Conservation (phyloP, 2,888 invertebrate species). For the Tetheella fluctuosa region DNA sequence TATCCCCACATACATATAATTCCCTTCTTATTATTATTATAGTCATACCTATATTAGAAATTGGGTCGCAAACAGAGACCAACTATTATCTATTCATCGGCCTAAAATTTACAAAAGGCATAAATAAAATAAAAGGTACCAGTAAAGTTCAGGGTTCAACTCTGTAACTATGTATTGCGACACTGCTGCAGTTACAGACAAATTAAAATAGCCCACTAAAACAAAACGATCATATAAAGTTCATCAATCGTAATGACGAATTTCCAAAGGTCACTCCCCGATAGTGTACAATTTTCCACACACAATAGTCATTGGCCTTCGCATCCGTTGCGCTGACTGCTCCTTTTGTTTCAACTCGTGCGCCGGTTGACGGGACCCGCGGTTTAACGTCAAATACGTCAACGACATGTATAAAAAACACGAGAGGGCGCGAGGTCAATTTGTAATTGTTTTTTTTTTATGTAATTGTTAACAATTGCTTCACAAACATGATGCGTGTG, state of each 20-base stretch:
- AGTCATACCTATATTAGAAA: no score
- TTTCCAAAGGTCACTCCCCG: slow-evolving; percentile 72
- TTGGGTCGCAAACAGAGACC: background rate
- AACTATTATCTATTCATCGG: background rate
- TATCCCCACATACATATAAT: no score
- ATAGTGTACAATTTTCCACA: slow-evolving; percentile 44
- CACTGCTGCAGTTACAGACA: background rate
- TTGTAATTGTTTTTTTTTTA: slow-evolving; percentile 78
- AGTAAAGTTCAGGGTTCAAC: background rate
- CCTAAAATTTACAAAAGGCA: background rate
- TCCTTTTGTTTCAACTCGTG: slow-evolving; percentile 72
- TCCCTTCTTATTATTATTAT: no score
- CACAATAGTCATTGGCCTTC: slow-evolving; percentile 77
- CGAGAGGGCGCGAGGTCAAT: slow-evolving; percentile 67
- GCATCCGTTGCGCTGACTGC: slow-evolving; percentile 70
- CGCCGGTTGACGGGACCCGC: slow-evolving; percentile 28
- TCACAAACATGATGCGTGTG: slow-evolving; percentile 63
- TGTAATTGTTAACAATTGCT: slow-evolving; percentile 75
- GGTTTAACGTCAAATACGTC: slow-evolving; percentile 56
- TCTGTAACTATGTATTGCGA: background rate
- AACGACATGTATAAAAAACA: slow-evolving; percentile 71
- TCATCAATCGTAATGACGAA: slow-evolving; percentile 36
- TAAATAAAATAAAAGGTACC: background rate
- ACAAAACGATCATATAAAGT: slow-evolving; percentile 31
- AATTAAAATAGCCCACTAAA: slow-evolving; percentile 13